Base-by-base conservation (phyloP, 2,888 invertebrate genomes). In the Adineta ricciae region DNA sequence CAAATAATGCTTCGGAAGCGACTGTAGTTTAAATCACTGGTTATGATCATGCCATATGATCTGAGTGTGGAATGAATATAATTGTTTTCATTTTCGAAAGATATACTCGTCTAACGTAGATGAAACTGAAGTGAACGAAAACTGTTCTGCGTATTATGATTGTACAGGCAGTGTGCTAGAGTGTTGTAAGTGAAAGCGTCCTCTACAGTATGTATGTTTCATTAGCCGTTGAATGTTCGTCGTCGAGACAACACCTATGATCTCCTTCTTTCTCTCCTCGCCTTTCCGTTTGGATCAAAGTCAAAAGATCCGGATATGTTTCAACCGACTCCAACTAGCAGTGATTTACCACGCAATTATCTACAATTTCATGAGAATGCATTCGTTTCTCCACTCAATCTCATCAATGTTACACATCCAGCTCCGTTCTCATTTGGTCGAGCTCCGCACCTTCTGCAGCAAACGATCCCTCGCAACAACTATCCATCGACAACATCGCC, bases 311-410 rank as follows among this genome's bases (percentile, higher is more conserved):
- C 19, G 32, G 32, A 19, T 32, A 78, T 78, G 78, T 78, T 78
- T 38, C 78, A 78, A 78, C 24, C 36, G n/a, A 41, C 38, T 41
- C n/a, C 24, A 41, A 9, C 38, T 36, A 78, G 41, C 14, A 41
- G 4, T 14, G 8, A 78, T 78, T n/a, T 78, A 78, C 78, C 78
- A 14, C 41, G 16, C 9, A 78, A 78, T 78, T 78, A 78, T 38
- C 41, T 78, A 24, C 78, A 78, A n/a, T 78, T 78, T 41, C 78
- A 78, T 78, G 78, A 78, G n/a, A 78, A 78, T 78, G 78, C 78
- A 24, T 78, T 78, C 19, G 78, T 78, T 41, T 41, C 41, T 78
- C 78, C 78, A 11, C 41, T 78, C 2, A 78, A 78, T 78, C 41
- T 78, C 24, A 78, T 78, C n/a, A 78, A 78, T 41, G 7, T 78